Percentiles rank a stretch among this genome's conserved stretches.
phyloP scores from a whole-genome alignment of 2,797 vertebrate genomes.

The Eptatretus atami region DNA sequence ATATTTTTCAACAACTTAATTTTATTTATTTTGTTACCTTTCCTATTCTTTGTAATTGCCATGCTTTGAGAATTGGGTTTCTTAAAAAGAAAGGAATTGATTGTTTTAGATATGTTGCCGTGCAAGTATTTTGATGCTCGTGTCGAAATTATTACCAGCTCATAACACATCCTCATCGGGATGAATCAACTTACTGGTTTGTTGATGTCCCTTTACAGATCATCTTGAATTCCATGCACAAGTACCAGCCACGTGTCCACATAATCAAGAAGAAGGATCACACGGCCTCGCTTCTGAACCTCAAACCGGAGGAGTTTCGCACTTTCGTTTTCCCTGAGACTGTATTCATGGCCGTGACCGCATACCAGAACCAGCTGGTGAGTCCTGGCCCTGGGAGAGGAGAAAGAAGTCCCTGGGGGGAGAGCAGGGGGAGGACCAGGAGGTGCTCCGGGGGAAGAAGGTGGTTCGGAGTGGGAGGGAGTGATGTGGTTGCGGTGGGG shows the following conservation, averaged over 20 bases:
- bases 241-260: conserved; percentile 89
- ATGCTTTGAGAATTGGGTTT: too few relatives aligned
- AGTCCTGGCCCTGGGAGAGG: conserved; percentile 17
- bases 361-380: conserved; percentile 93
- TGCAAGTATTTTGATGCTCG: too few relatives aligned
- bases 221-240: conserved; percentile 97
- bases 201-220: conserved; percentile 22
- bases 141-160: too few relatives aligned
- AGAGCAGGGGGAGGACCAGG: conserved; percentile 10
- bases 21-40: too few relatives aligned
- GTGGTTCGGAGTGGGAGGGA: conserved; percentile 6
- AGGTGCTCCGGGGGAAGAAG: conserved; percentile 6
- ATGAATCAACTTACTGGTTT: too few relatives aligned
- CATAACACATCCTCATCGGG: too few relatives aligned
- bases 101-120: too few relatives aligned
- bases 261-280: conserved; percentile 99
- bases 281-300: conserved; percentile 69
- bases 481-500: too few relatives aligned
- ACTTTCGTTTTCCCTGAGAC: conserved; percentile 90
- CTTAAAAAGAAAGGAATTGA: too few relatives aligned
- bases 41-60: too few relatives aligned
- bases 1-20: too few relatives aligned
- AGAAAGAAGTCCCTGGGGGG: not conserved
- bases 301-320: conserved; percentile 87
- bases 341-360: conserved; percentile 79